These are phyloP conservation scores for Lepisosteus osseus DNA, from an alignment of 2,113 vertebrate genomes.

Conservation along the genomic window DNA sequence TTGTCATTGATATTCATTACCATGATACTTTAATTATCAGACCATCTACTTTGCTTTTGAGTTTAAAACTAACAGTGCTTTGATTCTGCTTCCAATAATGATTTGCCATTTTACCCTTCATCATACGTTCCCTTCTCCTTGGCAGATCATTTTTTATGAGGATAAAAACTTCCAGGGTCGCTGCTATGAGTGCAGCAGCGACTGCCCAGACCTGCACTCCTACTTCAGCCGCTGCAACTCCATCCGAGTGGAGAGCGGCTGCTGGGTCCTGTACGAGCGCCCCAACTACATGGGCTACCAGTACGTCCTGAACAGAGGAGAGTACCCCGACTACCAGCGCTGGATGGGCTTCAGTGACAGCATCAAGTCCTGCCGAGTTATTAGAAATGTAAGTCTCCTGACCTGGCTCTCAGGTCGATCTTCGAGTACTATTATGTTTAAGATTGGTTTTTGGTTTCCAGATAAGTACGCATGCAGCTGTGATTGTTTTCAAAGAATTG, in stretches of 20 bases:
- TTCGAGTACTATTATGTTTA: no score
- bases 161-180: slow-evolving; percentile 55
- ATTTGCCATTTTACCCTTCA: slow-evolving; percentile 7
- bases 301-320: slow-evolving; percentile 53
- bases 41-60: no score
- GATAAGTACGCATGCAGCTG: no score
- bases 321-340: slow-evolving; percentile 54
- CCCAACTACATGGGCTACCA: slow-evolving; percentile 52
- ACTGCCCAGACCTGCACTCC: slow-evolving; percentile 53
- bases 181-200: slow-evolving; percentile 48
- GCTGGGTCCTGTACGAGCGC: slow-evolving; percentile 58
- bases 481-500: no score
- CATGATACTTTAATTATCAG: no score
- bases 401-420: no score
- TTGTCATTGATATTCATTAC: no score
- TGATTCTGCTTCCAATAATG: no score
- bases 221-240: slow-evolving; percentile 59
- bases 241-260: slow-evolving; percentile 56
- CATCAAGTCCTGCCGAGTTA: slow-evolving; percentile 53
- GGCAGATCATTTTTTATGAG: slow-evolving; percentile 54
- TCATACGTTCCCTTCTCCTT: slow-evolving; percentile 10
- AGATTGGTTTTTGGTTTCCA: no score
- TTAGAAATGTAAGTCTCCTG: slow-evolving; percentile 46
- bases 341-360: slow-evolving; percentile 57
- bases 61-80: no score